phyloP scores from a whole-genome alignment of 2,113 vertebrate genomes.

The Amazona vittata region DNA sequence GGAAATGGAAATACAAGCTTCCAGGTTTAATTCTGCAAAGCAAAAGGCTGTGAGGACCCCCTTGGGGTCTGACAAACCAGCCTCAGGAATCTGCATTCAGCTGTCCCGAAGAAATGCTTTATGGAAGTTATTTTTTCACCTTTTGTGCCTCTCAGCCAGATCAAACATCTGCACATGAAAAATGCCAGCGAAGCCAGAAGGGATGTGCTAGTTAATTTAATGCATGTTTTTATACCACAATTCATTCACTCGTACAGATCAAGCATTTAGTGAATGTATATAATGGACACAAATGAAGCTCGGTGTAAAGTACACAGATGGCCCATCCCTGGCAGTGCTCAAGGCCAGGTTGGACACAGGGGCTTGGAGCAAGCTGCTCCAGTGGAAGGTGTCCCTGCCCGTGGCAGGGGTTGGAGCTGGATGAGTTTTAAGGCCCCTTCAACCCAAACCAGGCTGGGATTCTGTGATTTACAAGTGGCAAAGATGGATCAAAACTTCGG shows the following conservation, averaged over 20 bases:
- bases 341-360: background rate
- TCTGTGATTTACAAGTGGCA: background rate
- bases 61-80: fast-evolving
- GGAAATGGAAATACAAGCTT: background rate
- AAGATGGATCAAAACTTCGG: background rate
- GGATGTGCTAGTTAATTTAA: background rate
- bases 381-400: background rate
- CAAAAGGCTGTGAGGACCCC: background rate
- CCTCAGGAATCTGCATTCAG: background rate
- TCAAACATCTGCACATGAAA: fast-evolving
- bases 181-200: background rate
- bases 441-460: background rate
- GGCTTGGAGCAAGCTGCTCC: background rate
- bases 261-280: background rate
- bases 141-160: background rate
- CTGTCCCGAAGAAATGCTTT: background rate
- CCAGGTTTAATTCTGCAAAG: background rate
- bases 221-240: background rate
- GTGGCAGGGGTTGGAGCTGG: background rate
- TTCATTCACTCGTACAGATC: background rate
- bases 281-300: background rate
- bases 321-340: background rate
- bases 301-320: background rate
- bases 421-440: background rate
- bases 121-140: no score